Evolutionary conservation across 1,140 invertebrate genomes (phyloP), one percentile per base, ranked within the genome.

Genomic region (Orius insidiosus): DNA sequence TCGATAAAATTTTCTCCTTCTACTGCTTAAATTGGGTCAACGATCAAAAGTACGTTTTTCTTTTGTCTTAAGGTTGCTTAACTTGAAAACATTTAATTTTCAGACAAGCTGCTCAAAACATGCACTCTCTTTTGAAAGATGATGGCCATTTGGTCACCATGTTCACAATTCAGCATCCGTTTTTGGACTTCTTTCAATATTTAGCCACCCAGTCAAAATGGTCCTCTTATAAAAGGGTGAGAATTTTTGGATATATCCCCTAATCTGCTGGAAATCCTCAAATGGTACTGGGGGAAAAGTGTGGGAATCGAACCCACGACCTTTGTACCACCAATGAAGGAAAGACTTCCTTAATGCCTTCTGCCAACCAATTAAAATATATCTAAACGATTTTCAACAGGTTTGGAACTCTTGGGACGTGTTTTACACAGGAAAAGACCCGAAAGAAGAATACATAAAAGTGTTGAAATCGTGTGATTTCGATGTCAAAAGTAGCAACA

Each of bases 21-120:
- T 84, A 85, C 56, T 80, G 82, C 51, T 62, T 87, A 1, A 83
- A 87, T 53, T 88, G 83, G 83, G 74, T 85, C 24, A 71, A 74
- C 48, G 70, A 84, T 55, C 73, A 80, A 53, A 69, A 68, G 71
- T 83, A 68, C 64, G 69, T 56, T 36, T 15, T 48, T 52, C 54
- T 4, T 47, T 57, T 52, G 46, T 52, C 52, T 62, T 60, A 8
- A n/a, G n/a, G n/a, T 33, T 6, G 32, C 6, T 33, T 6, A 6
- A 33, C 32, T 33, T 33, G n/a, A n/a, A 33, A 33, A 33, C 32
- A 36, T 36, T 9, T 3, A 45, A 18, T 5, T 47, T 47, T 8
- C 59, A 80, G 76, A 53, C 60, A 58, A 52, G 74, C 73, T 0
- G 68, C 78, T 46, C 56, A 63, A 51, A 83, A 83, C 54, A 72